Evolutionary conservation across 2,113 vertebrate species (phyloP), one percentile per base, ranked within the genome.

Genomic region (Eulacestoma nigropectus): DNA sequence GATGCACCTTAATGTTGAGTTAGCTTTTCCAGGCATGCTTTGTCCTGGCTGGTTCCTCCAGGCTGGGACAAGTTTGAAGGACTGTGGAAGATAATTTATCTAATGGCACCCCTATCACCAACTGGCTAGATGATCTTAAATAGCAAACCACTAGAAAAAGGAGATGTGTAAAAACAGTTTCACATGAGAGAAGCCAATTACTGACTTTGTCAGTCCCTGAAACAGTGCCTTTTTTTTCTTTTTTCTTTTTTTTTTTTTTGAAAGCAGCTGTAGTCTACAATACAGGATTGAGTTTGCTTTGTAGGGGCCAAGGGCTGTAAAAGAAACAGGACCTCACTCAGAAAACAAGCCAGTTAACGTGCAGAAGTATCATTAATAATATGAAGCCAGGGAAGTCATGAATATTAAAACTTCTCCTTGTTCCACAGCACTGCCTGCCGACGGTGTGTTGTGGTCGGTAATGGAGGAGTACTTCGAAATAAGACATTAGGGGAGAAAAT

Each of bases 381-480:
- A 46, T 7, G 57, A 92, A 75, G 17, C 9, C 53, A 35, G 19
- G 37, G 41, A 56, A 57, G 39, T 39, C 0, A 3, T 27, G 41
- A 42, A 4, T 76, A 33, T 57, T 67, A 19, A 75, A 76, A 80
- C 35, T 30, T 97, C 16, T 95, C 2, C 96, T 92, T 97, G 57
- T 90, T 95, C 92, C 44, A 33, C 95, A 98, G 98, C 9, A 12
- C 96, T 70, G 85, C 97, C 6, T 98, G 98, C 93, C 98, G 97
- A 75, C 98, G 93, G 56, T 98, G 98, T 56, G 68, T 98, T 75
- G 98, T 98, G 73, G 98, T 98, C 1, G 98, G 98, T 63, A 98
- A 98, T 49, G 98, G 98, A 95, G 98, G 98, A 85, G 79, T 98
- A 15, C 97, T 98, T 94, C 97, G 98, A 96, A 98, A 98, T 91